Evolutionary conservation across 2,113 vertebrate genomes (phyloP).

Genomic region (Anser cygnoides): DNA sequence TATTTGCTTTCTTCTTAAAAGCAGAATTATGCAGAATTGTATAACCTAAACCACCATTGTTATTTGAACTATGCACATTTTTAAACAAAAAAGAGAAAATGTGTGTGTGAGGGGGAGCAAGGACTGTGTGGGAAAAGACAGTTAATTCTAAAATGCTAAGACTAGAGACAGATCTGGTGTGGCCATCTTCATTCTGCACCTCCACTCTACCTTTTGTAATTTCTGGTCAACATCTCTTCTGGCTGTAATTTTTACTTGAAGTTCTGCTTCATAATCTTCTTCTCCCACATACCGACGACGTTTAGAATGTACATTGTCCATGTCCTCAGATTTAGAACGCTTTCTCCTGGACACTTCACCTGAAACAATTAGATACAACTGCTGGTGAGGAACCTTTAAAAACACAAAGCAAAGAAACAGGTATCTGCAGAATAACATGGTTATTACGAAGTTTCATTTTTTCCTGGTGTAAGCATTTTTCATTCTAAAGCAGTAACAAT

Average conservation of each 20-base stretch:
- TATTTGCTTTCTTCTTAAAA: not conserved
- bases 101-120: too few relatives aligned
- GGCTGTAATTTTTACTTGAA: slow-evolving; percentile 93
- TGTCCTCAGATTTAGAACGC: slow-evolving; percentile 83
- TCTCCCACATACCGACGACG: slow-evolving; percentile 77
- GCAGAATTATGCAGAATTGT: not conserved
- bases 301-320: slow-evolving; percentile 79
- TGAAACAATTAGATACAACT: slow-evolving; percentile 36
- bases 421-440: not conserved
- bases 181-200: not conserved
- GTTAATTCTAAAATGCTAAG: not conserved
- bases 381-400: not conserved
- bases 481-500: not conserved
- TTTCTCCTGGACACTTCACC: slow-evolving; percentile 80
- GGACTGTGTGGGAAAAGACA: not conserved
- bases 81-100: not conserved
- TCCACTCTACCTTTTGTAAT: slow-evolving; percentile 86
- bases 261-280: slow-evolving; percentile 88
- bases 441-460: not conserved
- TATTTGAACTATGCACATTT: not conserved
- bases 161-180: not conserved
- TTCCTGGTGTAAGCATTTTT: not conserved
- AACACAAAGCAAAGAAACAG: not conserved
- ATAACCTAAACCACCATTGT: not conserved
- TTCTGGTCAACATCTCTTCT: slow-evolving; percentile 88